These are phyloP conservation scores for Notoglanidium macrostoma DNA, from an alignment of 2,797 vertebrate genomes.

Conservation along the genomic window DNA sequence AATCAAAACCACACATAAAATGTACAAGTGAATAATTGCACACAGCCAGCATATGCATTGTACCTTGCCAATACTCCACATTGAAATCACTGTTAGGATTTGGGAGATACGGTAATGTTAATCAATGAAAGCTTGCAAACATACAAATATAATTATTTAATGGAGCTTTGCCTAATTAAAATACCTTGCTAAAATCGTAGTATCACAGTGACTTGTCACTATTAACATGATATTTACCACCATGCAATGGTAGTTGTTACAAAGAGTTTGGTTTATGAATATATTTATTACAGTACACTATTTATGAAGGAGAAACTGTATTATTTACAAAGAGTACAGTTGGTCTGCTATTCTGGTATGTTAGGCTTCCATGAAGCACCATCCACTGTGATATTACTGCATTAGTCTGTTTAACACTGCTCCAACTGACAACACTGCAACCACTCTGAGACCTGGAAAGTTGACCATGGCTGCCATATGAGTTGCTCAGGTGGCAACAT, in stretches of 20 bases:
- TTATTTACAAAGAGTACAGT: background rate
- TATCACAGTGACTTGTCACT: slow-evolving; percentile 1
- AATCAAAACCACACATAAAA: background rate
- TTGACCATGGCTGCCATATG: slow-evolving; percentile 58
- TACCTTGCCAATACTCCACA: slow-evolving; percentile 74
- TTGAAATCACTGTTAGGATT: slow-evolving; percentile 65
- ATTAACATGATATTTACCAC: background rate
- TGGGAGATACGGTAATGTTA: slow-evolving; percentile 48
- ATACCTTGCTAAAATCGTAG: background rate
- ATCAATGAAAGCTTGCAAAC: slow-evolving; percentile 30
- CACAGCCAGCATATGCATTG: slow-evolving; percentile 30
- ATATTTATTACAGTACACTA: background rate
- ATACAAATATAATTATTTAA: slow-evolving; percentile 2
- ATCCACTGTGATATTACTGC: slow-evolving; percentile 23
- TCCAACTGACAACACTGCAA: slow-evolving; percentile 35
- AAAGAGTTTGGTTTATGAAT: background rate
- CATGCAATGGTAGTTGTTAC: background rate
- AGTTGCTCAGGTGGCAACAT: slow-evolving; percentile 50
- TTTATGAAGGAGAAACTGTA: background rate
- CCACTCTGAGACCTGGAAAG: slow-evolving; percentile 58
- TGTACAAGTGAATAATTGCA: background rate
- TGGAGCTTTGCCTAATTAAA: background rate
- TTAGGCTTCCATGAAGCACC: background rate
- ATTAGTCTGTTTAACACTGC: slow-evolving; percentile 27
- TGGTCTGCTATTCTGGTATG: background rate